Conservation (phyloP, 2,888 invertebrate species). For the Brachynemurus nebulosus region DNA sequence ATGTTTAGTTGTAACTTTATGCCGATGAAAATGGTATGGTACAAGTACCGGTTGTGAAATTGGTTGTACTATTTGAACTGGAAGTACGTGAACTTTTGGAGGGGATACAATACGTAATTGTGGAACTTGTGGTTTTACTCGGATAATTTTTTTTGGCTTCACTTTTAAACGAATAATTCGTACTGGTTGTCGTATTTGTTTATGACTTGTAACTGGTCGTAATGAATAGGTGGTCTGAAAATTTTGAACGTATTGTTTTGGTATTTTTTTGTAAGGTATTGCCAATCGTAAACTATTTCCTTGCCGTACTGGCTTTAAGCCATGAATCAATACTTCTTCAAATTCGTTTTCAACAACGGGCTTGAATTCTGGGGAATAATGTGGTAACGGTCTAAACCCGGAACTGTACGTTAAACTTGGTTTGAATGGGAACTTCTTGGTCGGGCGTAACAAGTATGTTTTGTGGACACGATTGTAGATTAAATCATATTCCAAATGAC, state of each 20-base stretch:
- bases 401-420: not conserved
- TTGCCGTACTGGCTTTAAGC: constrained; percentile 1
- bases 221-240: not conserved
- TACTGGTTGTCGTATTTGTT: not conserved
- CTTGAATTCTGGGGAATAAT: not conserved
- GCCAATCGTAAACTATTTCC: not conserved
- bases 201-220: not conserved
- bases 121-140: not conserved
- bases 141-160: not conserved
- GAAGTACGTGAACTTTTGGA: too few species aligned
- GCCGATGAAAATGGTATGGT: not conserved
- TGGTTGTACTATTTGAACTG: too few species aligned
- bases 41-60: not conserved
- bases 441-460: not conserved
- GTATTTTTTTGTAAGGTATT: constrained; percentile 3
- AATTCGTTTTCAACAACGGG: not conserved
- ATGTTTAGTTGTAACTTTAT: not conserved
- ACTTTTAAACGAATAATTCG: not conserved
- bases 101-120: not conserved
- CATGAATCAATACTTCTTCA: not conserved
- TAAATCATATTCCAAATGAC: not conserved
- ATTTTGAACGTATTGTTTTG: not conserved
- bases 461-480: constrained; percentile 1
- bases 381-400: not conserved
- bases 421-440: not conserved